A percentile compares a stretch with the other conserved stretches of the same genome.
Evolutionary conservation across 2,797 vertebrate species (phyloP).

Genomic region (Tokudaia tokunoshimensis): DNA sequence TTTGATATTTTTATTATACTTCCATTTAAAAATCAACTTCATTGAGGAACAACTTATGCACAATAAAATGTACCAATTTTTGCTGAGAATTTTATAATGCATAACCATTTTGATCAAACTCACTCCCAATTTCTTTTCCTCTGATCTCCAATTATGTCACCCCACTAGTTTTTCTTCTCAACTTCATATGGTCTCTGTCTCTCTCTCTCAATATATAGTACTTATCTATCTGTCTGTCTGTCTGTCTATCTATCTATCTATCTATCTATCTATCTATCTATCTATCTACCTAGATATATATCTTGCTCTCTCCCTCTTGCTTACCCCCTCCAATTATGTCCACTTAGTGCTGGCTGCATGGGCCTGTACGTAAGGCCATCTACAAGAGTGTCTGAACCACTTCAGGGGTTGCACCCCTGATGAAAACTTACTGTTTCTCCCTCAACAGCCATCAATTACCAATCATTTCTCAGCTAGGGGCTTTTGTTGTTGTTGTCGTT

Average conservation of each 20-base stretch:
- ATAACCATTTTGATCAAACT: background rate
- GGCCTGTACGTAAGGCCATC: background rate
- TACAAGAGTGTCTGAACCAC: background rate
- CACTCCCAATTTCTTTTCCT: background rate
- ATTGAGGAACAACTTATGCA: background rate
- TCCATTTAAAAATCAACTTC: background rate
- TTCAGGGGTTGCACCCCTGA: background rate
- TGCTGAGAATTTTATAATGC: background rate
- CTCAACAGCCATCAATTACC: background rate
- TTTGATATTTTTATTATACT: background rate
- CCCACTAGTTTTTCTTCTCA: background rate
- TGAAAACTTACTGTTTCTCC: background rate
- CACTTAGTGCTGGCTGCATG: too few relatives aligned
- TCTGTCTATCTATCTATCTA: too few relatives aligned
- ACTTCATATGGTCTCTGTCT: background rate
- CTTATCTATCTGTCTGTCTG: background rate
- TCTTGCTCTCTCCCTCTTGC: background rate
- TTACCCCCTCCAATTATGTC: background rate
- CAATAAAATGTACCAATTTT: background rate
- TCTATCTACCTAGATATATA: background rate
- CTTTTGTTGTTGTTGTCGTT: background rate
- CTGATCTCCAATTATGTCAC: background rate
- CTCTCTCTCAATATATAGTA: background rate
- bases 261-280: rapidly evolving
- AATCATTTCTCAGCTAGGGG: background rate